Evolutionary conservation across 2,113 vertebrate genomes (phyloP).

Genomic region (Nestor notabilis): DNA sequence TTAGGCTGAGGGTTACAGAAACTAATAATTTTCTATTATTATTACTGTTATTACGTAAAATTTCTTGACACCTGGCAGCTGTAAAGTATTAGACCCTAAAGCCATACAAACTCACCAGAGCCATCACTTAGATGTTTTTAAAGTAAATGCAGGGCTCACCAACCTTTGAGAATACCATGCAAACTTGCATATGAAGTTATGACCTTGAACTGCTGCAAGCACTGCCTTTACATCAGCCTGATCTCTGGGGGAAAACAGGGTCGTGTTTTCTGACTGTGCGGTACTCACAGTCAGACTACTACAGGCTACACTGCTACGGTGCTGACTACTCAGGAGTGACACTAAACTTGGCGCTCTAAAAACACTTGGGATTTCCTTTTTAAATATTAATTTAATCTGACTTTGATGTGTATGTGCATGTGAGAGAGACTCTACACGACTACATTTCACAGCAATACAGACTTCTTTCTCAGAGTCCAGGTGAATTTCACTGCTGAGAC

Average conservation of each 20-base stretch:
- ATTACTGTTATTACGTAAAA: neutral
- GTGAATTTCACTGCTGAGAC: neutral
- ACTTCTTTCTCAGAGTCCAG: neutral
- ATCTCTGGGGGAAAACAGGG: neutral
- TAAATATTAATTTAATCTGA: neutral
- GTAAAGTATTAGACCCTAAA: neutral
- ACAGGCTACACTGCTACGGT: accelerated
- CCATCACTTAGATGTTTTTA: neutral
- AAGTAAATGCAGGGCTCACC: neutral
- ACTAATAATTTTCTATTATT: neutral
- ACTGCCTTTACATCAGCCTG: accelerated
- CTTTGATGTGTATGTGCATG: accelerated
- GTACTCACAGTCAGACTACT: accelerated
- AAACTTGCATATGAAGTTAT: neutral
- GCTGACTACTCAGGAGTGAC: accelerated
- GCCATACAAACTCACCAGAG: neutral
- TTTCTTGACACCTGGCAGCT: neutral
- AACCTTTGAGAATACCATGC: neutral
- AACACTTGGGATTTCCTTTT: neutral
- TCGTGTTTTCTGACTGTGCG: neutral
- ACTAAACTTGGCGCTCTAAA: neutral
- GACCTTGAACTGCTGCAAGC: accelerated
- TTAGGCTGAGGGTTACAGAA: neutral
- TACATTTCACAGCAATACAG: neutral
- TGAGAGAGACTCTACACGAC: neutral